Conservation (phyloP, 1,140 invertebrate species). For the Andrena cerasifolii region DNA sequence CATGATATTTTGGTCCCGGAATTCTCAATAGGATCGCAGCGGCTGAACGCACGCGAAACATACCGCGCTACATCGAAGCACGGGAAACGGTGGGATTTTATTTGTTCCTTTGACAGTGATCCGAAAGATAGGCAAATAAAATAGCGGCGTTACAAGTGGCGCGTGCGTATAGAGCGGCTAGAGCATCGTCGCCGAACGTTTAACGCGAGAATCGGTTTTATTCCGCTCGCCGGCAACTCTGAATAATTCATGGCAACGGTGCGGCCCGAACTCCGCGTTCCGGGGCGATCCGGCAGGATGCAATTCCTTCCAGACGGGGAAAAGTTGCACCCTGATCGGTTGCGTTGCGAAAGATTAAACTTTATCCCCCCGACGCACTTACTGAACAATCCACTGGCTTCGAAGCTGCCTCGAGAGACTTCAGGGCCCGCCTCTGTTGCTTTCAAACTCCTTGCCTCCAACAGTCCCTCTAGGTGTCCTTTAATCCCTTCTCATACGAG, state of each 20-base stretch:
- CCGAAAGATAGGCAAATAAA: slow-evolving; percentile 28
- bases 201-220: slow-evolving; percentile 57
- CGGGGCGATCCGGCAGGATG: slow-evolving; percentile 21
- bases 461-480: no score
- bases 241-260: slow-evolving; percentile 50
- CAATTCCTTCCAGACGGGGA: slow-evolving; percentile 30
- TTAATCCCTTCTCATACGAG: no score
- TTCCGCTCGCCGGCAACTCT: slow-evolving; percentile 32
- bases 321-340: slow-evolving; percentile 43
- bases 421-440: no score
- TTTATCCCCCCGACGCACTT: slow-evolving; percentile 34
- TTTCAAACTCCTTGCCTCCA: no score
- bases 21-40: no score
- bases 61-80: no score
- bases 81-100: neutral
- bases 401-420: neutral
- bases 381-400: slow-evolving; percentile 21
- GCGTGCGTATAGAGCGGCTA: slow-evolving; percentile 29
- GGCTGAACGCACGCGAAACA: no score
- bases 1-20: no score
- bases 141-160: slow-evolving; percentile 21
- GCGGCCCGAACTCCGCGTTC: slow-evolving; percentile 13
- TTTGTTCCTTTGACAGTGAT: neutral
- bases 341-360: slow-evolving; percentile 55
- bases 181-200: slow-evolving; percentile 40